These are phyloP conservation scores for Mythimna lalbum DNA, from an alignment of 2,888 invertebrate species.

Conservation along the genomic window DNA sequence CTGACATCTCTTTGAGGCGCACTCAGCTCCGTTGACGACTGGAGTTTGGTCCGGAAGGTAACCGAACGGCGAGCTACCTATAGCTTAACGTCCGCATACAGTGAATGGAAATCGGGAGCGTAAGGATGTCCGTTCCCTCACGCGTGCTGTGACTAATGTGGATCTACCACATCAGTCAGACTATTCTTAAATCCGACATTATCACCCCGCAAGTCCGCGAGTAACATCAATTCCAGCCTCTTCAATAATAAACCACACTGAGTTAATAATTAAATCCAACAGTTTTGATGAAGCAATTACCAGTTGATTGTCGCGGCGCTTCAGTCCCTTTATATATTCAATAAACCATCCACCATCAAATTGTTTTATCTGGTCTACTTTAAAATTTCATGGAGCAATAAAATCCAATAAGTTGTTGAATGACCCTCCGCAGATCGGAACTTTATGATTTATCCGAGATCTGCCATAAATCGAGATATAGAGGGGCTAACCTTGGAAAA, in stretches of 20 bases:
- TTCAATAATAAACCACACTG: slow-evolving; percentile 7
- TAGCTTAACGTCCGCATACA: too few species aligned
- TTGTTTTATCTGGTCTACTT: slow-evolving; percentile 16
- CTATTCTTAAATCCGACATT: background rate
- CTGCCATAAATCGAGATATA: slow-evolving; percentile 29
- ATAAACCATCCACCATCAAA: slow-evolving; percentile 31
- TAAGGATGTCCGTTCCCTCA: too few species aligned
- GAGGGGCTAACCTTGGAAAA: background rate
- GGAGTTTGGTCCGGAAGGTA: too few species aligned
- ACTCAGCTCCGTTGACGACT: too few species aligned
- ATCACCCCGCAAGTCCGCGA: background rate
- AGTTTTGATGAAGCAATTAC: slow-evolving; percentile 25
- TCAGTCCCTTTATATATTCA: slow-evolving; percentile 18
- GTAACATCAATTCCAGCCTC: background rate
- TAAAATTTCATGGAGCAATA: slow-evolving; percentile 38
- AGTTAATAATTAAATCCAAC: slow-evolving; percentile 31
- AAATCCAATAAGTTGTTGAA: slow-evolving; percentile 47
- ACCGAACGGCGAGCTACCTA: too few species aligned
- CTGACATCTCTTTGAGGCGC: too few species aligned
- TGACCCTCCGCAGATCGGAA: slow-evolving; percentile 31
- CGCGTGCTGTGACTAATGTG: background rate
- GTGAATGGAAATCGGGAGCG: too few species aligned
- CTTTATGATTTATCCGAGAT: slow-evolving; percentile 46
- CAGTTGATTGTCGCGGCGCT: slow-evolving; percentile 17
- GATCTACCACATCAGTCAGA: background rate